Base-by-base conservation (phyloP, 2,113 vertebrate species). In the Sander vitreus region DNA sequence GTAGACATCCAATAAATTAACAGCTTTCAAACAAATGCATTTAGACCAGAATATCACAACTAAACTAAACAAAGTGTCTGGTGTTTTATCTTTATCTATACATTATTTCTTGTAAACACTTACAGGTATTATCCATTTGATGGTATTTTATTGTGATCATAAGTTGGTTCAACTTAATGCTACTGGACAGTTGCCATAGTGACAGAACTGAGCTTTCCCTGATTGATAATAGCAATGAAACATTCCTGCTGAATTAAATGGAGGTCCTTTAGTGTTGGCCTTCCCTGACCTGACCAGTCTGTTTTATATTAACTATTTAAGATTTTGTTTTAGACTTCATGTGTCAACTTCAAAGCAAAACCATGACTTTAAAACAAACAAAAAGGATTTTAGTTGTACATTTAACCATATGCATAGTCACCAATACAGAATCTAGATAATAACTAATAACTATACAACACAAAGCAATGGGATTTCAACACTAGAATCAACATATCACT, bases 331-430 rank as follows among this genome's bases (percentile, higher is more conserved):
- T 55, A 71, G 62, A 66, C 69, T 83, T 79, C 1, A 33, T n/a
- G 13, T 64, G 73, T 59, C 57, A 70, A 45, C 68, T 55, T 66
- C 36, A 69, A 85, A 81, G 45, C 45, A 51, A 86, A 85, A 70
- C 36, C 0, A 21, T 77, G 71, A 68, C 73, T 80, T 81, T 12
- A 71, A 63, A 50, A 78, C 62, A 83, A 87, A 86, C 48, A 53
- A 89, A 78, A 78, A 80, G 25, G 47, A 45, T 60, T 77, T 71
- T 51, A 60, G 55, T 57, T 81, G 80, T 86, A 92, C 89, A 90
- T 88, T 87, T 81, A 88, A 74, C 67, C 84, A 84, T 93, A 92
- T 95, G 95, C 95, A 95, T 95, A 94, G 94, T 95, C 73, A 90
- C 88, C 68, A 70, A 89, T 84, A 91, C 85, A 88, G 78, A 91